A percentile compares a stretch with the other conserved stretches of the same genome.
Evolutionary conservation across 1,140 invertebrate species (phyloP).

Genomic region (Cotesia chilonis): DNA sequence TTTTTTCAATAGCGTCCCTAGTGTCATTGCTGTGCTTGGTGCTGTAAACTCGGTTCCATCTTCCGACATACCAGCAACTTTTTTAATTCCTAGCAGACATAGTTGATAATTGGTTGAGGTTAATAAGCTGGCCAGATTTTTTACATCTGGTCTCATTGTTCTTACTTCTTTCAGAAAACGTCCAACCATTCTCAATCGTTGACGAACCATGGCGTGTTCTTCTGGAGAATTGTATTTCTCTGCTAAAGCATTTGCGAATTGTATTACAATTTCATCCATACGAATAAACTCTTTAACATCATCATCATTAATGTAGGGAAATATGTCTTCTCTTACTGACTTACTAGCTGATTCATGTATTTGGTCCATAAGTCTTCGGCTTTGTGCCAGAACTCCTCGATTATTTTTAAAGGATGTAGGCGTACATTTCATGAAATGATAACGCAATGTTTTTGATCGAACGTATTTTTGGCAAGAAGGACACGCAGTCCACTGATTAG

Average conservation of each 20-base stretch:
- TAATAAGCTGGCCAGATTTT: slow-evolving; percentile 18
- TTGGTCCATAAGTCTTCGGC: slow-evolving; percentile 2
- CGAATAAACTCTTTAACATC: slow-evolving; percentile 3
- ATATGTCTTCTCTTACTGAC: slow-evolving; percentile 1
- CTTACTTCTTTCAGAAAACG: slow-evolving; percentile 28
- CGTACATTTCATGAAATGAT: background rate
- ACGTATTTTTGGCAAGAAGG: background rate
- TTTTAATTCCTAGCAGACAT: background rate
- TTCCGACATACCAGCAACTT: background rate
- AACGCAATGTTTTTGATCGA: background rate
- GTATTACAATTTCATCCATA: slow-evolving; percentile 31
- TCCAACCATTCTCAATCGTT: slow-evolving; percentile 23
- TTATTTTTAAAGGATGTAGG: background rate
- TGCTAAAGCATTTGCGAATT: slow-evolving; percentile 17
- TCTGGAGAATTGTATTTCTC: slow-evolving; percentile 27
- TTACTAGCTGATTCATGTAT: slow-evolving; percentile 13
- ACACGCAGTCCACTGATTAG: background rate
- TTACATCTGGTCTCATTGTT: slow-evolving; percentile 15
- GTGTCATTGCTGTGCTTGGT: background rate
- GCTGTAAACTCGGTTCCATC: background rate
- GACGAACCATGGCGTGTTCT: slow-evolving; percentile 25
- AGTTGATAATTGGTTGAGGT: slow-evolving; percentile 14
- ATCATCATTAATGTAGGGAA: slow-evolving; percentile 21
- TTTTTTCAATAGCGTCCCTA: background rate
- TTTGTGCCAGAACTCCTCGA: background rate